These are phyloP conservation scores for Saccostrea glomerata DNA, from an alignment of 1,140 invertebrate species.

Conservation along the genomic window DNA sequence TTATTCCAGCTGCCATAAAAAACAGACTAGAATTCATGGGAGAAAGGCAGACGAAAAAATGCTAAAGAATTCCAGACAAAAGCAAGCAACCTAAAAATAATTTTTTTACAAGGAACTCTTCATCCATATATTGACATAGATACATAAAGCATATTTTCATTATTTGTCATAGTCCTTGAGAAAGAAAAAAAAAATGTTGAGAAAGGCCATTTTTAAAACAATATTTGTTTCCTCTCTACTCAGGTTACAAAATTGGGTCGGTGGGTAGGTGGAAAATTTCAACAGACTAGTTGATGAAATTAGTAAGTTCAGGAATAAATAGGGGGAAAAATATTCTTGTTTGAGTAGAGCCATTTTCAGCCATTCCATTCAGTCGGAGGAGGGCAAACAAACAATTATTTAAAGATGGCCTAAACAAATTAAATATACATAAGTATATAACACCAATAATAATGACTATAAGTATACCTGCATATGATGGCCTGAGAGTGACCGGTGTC, in stretches of 20 bases:
- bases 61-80: not conserved
- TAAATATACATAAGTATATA: not conserved
- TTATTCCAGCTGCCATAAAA: not conserved
- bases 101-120: not conserved
- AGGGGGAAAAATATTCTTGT: too few species aligned
- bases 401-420: not conserved
- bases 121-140: not conserved
- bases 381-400: too few species aligned
- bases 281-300: too few species aligned
- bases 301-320: too few species aligned
- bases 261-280: too few species aligned
- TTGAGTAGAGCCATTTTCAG: too few species aligned
- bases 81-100: not conserved
- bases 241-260: too few species aligned
- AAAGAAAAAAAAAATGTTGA: constrained; percentile 4
- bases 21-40: not conserved
- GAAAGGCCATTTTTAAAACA: too few species aligned
- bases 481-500: constrained; percentile 97
- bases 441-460: not conserved
- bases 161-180: constrained; percentile 10
- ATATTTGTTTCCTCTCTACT: too few species aligned
- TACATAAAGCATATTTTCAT: not conserved
- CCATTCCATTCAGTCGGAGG: too few species aligned
- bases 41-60: not conserved
- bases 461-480: constrained; percentile 90